Base-by-base conservation (phyloP, 2,888 invertebrate genomes). In the Ennomos fuscantarius region DNA sequence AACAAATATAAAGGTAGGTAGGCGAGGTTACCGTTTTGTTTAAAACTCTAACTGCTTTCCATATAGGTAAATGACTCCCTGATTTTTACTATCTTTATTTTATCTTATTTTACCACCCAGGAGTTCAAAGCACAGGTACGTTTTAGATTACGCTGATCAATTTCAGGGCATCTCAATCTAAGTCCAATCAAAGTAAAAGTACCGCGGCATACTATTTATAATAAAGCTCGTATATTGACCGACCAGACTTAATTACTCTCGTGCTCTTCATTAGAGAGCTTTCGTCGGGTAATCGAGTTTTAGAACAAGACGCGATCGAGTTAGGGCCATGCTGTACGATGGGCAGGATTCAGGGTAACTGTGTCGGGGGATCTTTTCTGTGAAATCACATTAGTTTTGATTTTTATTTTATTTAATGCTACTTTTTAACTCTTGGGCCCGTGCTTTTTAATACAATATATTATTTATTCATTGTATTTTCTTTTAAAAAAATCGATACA, bases 241-340 rank as follows among this genome's bases (percentile, higher is more conserved):
- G 49, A 11, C 11, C 11, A 12, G 12, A 31, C 41, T 53, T 59
- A 59, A 53, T 54, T 59, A 59, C 46, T 43, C 13, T 12, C 32
- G 31, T 45, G 46, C 48, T 53, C 49, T 53, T 59, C 41, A 59
- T 59, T 59, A 59, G 45, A 57, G 47, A 45, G 35, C 15, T 10
- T 39, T 53, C 40, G 35, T 39, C 47, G 47, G 46, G 51, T 57
- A 52, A 57, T 57, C 41, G 51, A 57, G 49, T 53, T 59, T 45
- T 11, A 40, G 53, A 44, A 54, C 53, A 49, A 54, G 53, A 24
- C 31, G 48, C 43, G 40, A 44, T 31, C 40, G 31, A 53, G 48
- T 53, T 34, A 32, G n/a, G 12, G 8, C 13, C 9, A 13, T 11
- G 32, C n/a, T 48, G 24, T 33, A 31, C 31, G 34, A 15, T 43